phyloP scores from a whole-genome alignment of 1,140 invertebrate species.

The Cotesia chilonis region DNA sequence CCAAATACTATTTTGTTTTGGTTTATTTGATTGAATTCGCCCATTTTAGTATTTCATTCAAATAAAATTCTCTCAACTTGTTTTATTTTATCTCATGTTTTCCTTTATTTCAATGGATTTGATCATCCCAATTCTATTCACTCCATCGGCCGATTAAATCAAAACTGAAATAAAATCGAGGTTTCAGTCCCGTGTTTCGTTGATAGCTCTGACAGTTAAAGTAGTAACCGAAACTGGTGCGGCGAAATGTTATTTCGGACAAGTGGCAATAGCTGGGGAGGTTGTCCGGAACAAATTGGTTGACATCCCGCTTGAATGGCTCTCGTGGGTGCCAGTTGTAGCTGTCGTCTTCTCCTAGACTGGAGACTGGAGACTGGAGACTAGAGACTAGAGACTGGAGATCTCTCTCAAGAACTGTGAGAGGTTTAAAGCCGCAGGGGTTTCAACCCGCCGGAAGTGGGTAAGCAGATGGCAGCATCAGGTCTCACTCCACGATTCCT shows the following conservation, averaged over 20 bases:
- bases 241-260: not conserved
- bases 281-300: conserved; percentile 57
- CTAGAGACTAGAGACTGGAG: conserved; percentile 14
- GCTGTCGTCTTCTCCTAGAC: conserved; percentile 25
- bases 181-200: too few species aligned
- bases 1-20: too few species aligned
- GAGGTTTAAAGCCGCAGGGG: conserved; percentile 32
- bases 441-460: conserved; percentile 36
- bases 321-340: conserved; percentile 47
- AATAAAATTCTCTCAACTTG: too few species aligned
- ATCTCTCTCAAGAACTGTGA: conserved; percentile 18
- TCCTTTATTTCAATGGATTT: too few species aligned
- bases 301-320: conserved; percentile 51
- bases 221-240: not conserved
- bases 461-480: conserved; percentile 38
- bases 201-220: not conserved
- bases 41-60: too few species aligned
- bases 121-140: too few species aligned
- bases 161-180: too few species aligned
- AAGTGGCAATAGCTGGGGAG: not conserved
- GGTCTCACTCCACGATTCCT: conserved; percentile 31
- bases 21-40: too few species aligned
- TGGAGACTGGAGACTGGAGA: not conserved
- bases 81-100: too few species aligned
- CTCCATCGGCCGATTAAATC: too few species aligned